A percentile compares a stretch with the other conserved stretches of the same genome.
Conservation (phyloP, 2,888 invertebrate genomes). For the Coelinius sp. region DNA sequence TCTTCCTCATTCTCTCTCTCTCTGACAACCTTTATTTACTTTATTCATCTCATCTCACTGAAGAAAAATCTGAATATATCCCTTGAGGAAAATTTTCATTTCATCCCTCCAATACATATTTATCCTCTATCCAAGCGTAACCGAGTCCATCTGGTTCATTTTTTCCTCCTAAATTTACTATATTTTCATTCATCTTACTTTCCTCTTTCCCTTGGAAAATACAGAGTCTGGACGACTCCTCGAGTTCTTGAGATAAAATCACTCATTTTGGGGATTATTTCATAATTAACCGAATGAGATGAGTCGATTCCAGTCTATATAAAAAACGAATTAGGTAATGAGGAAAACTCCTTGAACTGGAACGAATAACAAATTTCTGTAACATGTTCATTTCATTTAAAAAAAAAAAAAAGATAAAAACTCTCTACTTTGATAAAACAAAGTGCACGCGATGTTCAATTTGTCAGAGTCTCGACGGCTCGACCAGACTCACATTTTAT, state of each 20-base stretch:
- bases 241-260: not conserved
- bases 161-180: not conserved
- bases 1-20: constrained; percentile 14
- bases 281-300: not conserved
- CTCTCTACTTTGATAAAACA: not conserved
- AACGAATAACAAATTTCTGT: not conserved
- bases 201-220: not conserved
- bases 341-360: not conserved
- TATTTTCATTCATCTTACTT: not conserved
- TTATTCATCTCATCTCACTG: constrained; percentile 10
- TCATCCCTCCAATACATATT: not conserved
- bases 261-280: no score
- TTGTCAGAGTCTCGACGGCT: constrained; percentile 7
- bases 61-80: constrained; percentile 3
- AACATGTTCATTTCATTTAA: not conserved
- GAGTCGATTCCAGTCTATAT: not conserved
- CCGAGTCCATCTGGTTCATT: not conserved
- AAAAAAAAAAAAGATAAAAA: not conserved
- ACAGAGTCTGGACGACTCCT: not conserved
- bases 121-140: not conserved
- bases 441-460: not conserved
- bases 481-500: constrained; percentile 1
- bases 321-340: not conserved
- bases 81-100: not conserved
- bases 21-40: constrained; percentile 27